Evolutionary conservation across 2,113 vertebrate genomes (phyloP).

Genomic region (Anolis sagrei): DNA sequence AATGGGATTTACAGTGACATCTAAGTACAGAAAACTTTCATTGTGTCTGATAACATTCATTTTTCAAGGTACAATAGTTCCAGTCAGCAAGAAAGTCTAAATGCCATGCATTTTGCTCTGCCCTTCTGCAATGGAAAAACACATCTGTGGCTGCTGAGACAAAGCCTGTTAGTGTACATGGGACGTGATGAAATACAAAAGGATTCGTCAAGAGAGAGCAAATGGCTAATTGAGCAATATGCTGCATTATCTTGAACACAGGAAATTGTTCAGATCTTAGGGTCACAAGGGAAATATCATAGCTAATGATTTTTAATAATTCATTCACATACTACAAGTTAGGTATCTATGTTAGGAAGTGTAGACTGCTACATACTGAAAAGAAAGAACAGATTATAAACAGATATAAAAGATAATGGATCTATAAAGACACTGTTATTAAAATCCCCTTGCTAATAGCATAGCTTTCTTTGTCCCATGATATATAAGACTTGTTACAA

Average conservation of each 20-base stretch:
- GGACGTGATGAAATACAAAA: rapidly evolving
- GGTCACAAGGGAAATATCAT: background rate
- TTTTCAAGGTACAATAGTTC: background rate
- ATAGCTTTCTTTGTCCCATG: background rate
- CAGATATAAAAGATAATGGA: background rate
- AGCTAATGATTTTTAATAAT: background rate
- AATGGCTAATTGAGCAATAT: background rate
- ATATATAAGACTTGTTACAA: background rate
- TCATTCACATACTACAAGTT: background rate
- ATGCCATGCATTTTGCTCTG: background rate
- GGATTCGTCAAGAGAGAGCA: background rate
- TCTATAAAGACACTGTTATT: background rate
- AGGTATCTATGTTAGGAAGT: background rate
- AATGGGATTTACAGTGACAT: background rate
- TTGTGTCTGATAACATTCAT: background rate
- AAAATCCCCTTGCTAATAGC: background rate
- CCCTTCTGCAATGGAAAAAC: background rate
- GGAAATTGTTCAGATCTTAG: background rate
- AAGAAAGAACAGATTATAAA: background rate
- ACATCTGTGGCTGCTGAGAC: background rate
- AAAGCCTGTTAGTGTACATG: background rate
- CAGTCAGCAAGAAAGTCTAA: rapidly evolving
- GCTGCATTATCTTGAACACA: background rate
- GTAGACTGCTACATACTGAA: background rate
- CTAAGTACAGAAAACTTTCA: background rate